A percentile compares a stretch with the other conserved stretches of the same genome.
Evolutionary conservation across 2,888 invertebrate genomes (phyloP).

Genomic region (Meganola albula): DNA sequence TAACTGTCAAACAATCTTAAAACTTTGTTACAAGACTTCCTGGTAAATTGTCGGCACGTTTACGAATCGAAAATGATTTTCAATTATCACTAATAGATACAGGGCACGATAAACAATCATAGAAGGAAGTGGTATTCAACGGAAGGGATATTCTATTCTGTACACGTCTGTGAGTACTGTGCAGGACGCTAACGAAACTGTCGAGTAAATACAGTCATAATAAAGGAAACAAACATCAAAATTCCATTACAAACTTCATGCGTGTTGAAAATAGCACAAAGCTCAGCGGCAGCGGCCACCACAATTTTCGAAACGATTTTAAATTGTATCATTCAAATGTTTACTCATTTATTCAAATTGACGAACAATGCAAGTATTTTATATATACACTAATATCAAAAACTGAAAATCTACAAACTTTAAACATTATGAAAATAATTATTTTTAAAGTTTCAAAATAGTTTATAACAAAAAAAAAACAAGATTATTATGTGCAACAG

Average conservation of each 20-base stretch:
- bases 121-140: slow-evolving; percentile 30
- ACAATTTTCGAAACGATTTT: too few species aligned
- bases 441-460: neutral
- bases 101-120: slow-evolving; percentile 23
- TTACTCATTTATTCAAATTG: too few species aligned
- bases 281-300: too few species aligned
- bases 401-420: too few species aligned
- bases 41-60: slow-evolving; percentile 1
- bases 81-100: slow-evolving; percentile 21
- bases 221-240: too few species aligned
- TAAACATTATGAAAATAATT: too few species aligned
- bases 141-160: slow-evolving; percentile 36
- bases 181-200: slow-evolving; percentile 19
- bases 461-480: slow-evolving; percentile 8
- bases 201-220: slow-evolving; percentile 26
- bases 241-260: slow-evolving; percentile 20
- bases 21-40: slow-evolving; percentile 3
- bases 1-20: slow-evolving; percentile 5
- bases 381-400: too few species aligned
- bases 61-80: slow-evolving; percentile 11
- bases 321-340: too few species aligned
- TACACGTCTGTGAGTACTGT: slow-evolving; percentile 31
- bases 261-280: slow-evolving; percentile 31
- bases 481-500: slow-evolving; percentile 8
- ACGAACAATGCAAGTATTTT: too few species aligned